Evolutionary conservation across 1,140 invertebrate genomes (phyloP), one percentile per base, ranked within the genome.

Genomic region (Meloidogyne exigua): DNA sequence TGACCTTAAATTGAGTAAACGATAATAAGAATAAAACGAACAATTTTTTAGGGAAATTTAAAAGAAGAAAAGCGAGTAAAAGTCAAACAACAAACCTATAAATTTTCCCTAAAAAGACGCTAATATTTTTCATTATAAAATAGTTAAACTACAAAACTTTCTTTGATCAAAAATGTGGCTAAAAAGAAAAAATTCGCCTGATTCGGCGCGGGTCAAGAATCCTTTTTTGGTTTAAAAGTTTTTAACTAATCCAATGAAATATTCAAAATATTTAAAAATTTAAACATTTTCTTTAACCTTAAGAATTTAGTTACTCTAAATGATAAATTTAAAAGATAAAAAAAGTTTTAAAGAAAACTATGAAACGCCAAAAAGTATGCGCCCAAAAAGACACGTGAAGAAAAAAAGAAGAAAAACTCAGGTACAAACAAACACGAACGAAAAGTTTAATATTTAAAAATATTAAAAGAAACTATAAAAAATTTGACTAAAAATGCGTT

Each of bases 1-100:
- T 57, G 49, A 57, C 49, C 49, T 57, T 57, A 57, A n/a, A 57
- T n/a, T n/a, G 49, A n/a, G 49, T 57, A 57, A 57, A n/a, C n/a
- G n/a, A n/a, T n/a, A 57, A 57, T 57, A 21, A 57, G 21, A n/a
- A 18, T 32, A 44, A 44, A 44, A 15, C 15, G 18, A 49, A 49
- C 28, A n/a, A 49, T 18, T 42, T 44, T 49, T 49, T 57, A n/a
- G 1, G 18, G 13, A 57, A 57, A 57, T 15, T 57, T 57, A 15
- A n/a, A n/a, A 57, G 11, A 49, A 18, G n/a, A 57, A 57, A 57
- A 57, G 36, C 9, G 36, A 57, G 18, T 57, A 57, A 57, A 57
- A 57, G 18, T 57, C 49, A 57, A 57, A 57, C 49, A 12, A n/a
- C 49, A 57, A 57, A 57, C 18, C 13, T 57, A 57, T 57, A 57